Evolutionary conservation across 2,113 vertebrate genomes (phyloP), one percentile per base, ranked within the genome.

Genomic region (Hyperoodon ampullatus): DNA sequence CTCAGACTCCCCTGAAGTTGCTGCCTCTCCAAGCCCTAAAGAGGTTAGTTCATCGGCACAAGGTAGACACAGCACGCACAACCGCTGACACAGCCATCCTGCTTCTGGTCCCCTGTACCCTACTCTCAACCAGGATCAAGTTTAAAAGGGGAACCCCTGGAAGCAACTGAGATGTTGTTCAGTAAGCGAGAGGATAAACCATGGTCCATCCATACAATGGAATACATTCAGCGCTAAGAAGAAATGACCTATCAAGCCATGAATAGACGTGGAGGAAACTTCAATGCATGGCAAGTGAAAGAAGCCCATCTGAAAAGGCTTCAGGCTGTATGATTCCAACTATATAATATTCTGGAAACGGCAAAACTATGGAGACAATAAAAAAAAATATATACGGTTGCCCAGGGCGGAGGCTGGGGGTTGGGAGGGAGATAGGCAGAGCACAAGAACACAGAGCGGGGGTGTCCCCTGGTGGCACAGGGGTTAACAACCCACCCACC

Each of bases 41-140:
- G 81, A 10, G 8, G 18, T 0, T 5, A 68, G 68, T 7, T 24
- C 8, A 3, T 0, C 1, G 65, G 53, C 39, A 19, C 30, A 0
- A 7, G 24, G 30, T 0, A 4, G 23, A 61, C 13, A 7, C 15
- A 24, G 33, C 1, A 15, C 55, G 18, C 0, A 26, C 28, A 8
- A 24, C 3, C 0, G 1, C 71, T 4, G n/a, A 80, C 1, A 8
- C 23, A 58, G 19, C 53, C 61, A 2, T 6, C 2, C 8, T 16
- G 23, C 12, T 24, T 58, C 68, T 21, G 58, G 14, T 28, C 58
- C 77, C 33, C 33, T 23, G 13, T 7, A 14, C 39, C 70, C 5
- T 2, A 1, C 23, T 4, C 42, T 26, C 4, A 0, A 18, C 24
- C 35, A 65, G 53, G 30, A 33, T 39, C 16, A 39, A 53, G 5